These are phyloP conservation scores for Chymomyza amoena DNA, from an alignment of 2,888 invertebrate species.

Conservation along the genomic window DNA sequence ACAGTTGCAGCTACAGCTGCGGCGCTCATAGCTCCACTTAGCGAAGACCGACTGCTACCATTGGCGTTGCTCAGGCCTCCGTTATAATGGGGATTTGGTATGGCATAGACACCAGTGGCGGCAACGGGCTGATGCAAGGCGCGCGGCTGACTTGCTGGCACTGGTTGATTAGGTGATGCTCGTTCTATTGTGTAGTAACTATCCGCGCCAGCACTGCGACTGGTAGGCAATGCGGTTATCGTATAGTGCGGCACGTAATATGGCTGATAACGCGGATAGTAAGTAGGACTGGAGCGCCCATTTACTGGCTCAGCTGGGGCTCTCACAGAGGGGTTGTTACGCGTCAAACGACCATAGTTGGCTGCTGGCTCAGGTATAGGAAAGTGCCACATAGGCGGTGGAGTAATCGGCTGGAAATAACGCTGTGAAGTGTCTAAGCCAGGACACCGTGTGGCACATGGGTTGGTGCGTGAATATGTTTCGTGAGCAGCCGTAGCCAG, in stretches of 20 bases:
- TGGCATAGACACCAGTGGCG: not conserved
- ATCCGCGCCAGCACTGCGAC: conserved; percentile 20
- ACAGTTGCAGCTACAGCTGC: conserved; percentile 61
- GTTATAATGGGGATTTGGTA: conserved; percentile 55
- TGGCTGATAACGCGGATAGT: conserved; percentile 55
- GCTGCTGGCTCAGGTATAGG: conserved; percentile 30
- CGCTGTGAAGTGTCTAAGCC: conserved; percentile 56
- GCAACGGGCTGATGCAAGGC: not conserved
- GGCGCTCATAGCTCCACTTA: conserved; percentile 59
- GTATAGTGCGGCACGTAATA: conserved; percentile 62
- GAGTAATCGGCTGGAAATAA: conserved; percentile 58
- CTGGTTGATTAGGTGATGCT: conserved; percentile 1
- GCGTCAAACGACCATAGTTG: not conserved
- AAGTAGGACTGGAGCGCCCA: conserved; percentile 48
- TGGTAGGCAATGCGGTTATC: conserved; percentile 50
- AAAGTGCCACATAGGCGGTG: conserved; percentile 57
- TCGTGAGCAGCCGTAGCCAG: conserved; percentile 27
- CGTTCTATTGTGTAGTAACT: conserved; percentile 15
- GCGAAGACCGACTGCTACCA: conserved; percentile 64
- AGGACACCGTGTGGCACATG: conserved; percentile 49
- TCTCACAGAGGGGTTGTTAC: not conserved
- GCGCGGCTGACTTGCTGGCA: conserved; percentile 7
- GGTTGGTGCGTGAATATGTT: conserved; percentile 23
- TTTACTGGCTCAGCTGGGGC: not conserved
- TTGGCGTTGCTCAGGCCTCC: conserved; percentile 42